phyloP scores from a whole-genome alignment of 2,888 invertebrate species.

The Tipula helvola region DNA sequence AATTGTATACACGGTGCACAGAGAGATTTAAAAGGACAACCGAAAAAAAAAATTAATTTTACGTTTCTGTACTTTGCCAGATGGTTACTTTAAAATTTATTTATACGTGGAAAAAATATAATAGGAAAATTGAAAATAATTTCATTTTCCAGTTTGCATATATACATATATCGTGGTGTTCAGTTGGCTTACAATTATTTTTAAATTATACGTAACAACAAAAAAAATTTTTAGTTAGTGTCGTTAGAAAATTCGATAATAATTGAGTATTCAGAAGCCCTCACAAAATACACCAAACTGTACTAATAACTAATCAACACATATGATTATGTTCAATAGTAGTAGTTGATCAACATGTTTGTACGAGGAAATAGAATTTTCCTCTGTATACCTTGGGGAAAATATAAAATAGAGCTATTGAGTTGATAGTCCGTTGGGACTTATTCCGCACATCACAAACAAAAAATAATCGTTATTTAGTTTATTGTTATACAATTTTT shows the following conservation, averaged over 20 bases:
- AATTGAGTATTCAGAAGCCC: background rate
- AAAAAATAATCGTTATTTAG: background rate
- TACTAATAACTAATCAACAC: background rate
- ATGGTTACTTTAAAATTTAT: background rate
- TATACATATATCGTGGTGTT: background rate
- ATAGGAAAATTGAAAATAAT: conserved; percentile 4
- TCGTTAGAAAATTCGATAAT: background rate
- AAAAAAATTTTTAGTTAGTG: background rate
- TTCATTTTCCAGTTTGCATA: background rate
- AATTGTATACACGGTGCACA: background rate
- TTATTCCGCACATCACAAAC: background rate
- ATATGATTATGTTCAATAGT: background rate
- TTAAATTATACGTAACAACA: background rate
- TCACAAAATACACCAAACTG: background rate
- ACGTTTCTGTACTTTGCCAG: background rate
- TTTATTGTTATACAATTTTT: background rate
- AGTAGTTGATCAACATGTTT: background rate
- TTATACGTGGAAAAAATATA: background rate
- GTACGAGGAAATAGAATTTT: background rate
- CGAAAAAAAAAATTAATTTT: background rate
- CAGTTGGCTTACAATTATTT: background rate
- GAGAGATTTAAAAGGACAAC: background rate
- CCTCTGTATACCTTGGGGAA: background rate
- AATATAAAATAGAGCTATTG: background rate
- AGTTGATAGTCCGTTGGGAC: background rate